Conservation (phyloP, 2,888 invertebrate genomes). For the Opisthograptis luteolata region DNA sequence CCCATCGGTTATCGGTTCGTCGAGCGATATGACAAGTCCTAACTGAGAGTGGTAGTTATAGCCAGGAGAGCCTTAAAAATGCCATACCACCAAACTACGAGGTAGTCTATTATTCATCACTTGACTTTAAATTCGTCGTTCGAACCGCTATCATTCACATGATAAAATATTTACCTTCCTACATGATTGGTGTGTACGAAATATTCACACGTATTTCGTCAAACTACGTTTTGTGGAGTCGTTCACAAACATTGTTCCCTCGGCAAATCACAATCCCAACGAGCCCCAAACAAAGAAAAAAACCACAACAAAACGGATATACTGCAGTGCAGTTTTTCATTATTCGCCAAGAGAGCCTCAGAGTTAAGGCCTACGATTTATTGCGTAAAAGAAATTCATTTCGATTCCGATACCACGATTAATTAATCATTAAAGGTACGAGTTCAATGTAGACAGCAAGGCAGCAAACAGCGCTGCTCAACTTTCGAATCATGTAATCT, state of each 20-base stretch:
- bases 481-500: too few relatives aligned
- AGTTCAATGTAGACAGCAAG: too few relatives aligned
- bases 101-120: too few relatives aligned
- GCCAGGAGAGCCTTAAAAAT: too few relatives aligned
- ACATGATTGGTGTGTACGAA: too few relatives aligned
- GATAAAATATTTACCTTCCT: not conserved
- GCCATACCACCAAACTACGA: too few relatives aligned
- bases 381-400: conserved; percentile 13
- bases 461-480: too few relatives aligned
- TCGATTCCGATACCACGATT: conserved; percentile 12
- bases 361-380: conserved; percentile 18
- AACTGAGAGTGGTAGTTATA: too few relatives aligned
- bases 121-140: too few relatives aligned
- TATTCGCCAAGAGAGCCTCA: conserved; percentile 14
- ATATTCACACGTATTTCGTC: not conserved
- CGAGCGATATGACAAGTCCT: too few relatives aligned
- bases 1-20: too few relatives aligned
- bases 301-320: conserved; percentile 6
- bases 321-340: conserved; percentile 22
- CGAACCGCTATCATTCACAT: too few relatives aligned
- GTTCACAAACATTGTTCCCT: conserved; percentile 18
- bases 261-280: conserved; percentile 13
- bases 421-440: conserved; percentile 17
- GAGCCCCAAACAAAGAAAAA: conserved; percentile 7
- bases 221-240: conserved; percentile 6